Percentiles rank a stretch among this genome's conserved stretches.
These are phyloP conservation scores for Patella depressa DNA, from an alignment of 2,888 invertebrate species.

Conservation along the genomic window DNA sequence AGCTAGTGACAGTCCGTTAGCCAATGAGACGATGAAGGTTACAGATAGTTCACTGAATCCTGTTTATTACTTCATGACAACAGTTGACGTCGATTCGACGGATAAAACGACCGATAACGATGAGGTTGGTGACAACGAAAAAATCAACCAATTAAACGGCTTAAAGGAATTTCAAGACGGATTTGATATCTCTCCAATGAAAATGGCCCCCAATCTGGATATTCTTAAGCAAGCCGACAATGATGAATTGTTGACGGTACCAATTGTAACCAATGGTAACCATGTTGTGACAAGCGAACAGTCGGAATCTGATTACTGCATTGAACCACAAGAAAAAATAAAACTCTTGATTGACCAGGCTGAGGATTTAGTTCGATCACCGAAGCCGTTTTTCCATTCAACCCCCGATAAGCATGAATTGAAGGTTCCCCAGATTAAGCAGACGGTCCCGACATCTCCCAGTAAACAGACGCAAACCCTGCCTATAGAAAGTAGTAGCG, in stretches of 20 bases:
- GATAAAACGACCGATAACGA: slow-evolving; percentile 43
- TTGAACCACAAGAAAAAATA: slow-evolving; percentile 42
- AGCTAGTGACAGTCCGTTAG: slow-evolving; percentile 40
- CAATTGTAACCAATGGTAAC: background rate
- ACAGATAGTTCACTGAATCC: slow-evolving; percentile 16
- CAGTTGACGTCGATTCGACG: slow-evolving; percentile 44
- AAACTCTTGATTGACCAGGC: slow-evolving; percentile 58
- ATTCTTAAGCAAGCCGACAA: slow-evolving; percentile 14
- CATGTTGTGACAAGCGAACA: slow-evolving; percentile 11
- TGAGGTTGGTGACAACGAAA: slow-evolving; percentile 25
- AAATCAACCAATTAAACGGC: slow-evolving; percentile 17
- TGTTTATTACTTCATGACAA: slow-evolving; percentile 40
- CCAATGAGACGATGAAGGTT: slow-evolving; percentile 32
- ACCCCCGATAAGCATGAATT: slow-evolving; percentile 21
- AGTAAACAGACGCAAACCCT: slow-evolving; percentile 34
- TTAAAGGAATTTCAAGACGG: background rate
- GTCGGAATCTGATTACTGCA: slow-evolving; percentile 37
- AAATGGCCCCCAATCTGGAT: slow-evolving; percentile 5
- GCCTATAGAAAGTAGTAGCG: slow-evolving; percentile 31
- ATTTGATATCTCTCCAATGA: slow-evolving; percentile 2
- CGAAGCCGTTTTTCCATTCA: slow-evolving; percentile 26
- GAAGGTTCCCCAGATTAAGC: background rate
- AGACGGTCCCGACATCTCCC: slow-evolving; percentile 30
- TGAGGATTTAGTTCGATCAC: slow-evolving; percentile 53
- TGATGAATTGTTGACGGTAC: background rate